A percentile compares a stretch with the other conserved stretches of the same genome.
Conservation (phyloP, 2,888 invertebrate genomes). For the Leucoptera coffeella region DNA sequence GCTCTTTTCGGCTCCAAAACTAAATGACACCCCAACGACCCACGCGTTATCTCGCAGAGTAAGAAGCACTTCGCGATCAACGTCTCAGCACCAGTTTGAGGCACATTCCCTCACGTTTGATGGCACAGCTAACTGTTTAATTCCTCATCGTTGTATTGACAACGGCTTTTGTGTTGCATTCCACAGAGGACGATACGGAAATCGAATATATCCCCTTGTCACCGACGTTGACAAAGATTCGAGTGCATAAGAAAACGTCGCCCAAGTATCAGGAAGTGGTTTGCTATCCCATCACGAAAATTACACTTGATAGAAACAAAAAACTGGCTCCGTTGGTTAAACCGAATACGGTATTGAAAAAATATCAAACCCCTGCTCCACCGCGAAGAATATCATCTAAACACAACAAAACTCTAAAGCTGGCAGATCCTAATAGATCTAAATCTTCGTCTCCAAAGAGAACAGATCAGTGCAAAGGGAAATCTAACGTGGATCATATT, state of each 20-base stretch:
- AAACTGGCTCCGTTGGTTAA: slow-evolving; percentile 52
- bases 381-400: slow-evolving; percentile 72
- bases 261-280: slow-evolving; percentile 49
- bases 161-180: no score
- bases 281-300: slow-evolving; percentile 53
- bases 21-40: no score
- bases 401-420: slow-evolving; percentile 61
- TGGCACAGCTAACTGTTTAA: no score
- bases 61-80: no score
- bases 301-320: slow-evolving; percentile 18
- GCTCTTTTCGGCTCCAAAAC: no score
- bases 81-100: no score
- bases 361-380: slow-evolving; percentile 52
- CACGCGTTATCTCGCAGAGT: no score
- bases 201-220: slow-evolving; percentile 80
- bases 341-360: slow-evolving; percentile 14
- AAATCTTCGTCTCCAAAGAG: slow-evolving; percentile 24
- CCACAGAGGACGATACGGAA: slow-evolving; percentile 70
- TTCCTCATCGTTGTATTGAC: no score
- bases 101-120: slow-evolving; percentile 12
- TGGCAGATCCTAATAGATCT: slow-evolving; percentile 52
- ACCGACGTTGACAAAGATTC: slow-evolving; percentile 72
- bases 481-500: slow-evolving; percentile 55
- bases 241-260: slow-evolving; percentile 64
- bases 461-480: slow-evolving; percentile 15